Evolutionary conservation across 92 coral and sea anemone genomes (phyloP).

Genomic region (Zoanthus gigantus): DNA sequence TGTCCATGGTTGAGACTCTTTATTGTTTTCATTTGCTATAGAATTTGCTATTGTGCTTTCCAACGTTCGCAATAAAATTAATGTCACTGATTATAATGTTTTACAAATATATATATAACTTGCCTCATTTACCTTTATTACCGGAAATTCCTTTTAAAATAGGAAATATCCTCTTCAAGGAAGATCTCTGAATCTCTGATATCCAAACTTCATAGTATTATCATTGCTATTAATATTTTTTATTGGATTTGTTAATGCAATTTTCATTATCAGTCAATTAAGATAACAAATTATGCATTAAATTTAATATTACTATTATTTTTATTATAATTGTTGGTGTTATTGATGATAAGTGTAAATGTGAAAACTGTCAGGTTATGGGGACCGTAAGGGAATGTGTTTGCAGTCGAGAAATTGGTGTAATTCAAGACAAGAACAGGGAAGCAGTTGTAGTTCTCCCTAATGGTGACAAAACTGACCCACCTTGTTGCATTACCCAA

Average conservation of each 20-base stretch:
- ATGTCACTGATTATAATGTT: neutral
- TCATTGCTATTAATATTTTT: neutral
- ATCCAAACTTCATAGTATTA: neutral
- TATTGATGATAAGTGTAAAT: slow-evolving; percentile 17
- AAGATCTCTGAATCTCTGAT: neutral
- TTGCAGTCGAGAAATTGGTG: slow-evolving; percentile 19
- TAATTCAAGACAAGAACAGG: slow-evolving; percentile 9
- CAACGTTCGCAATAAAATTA: neutral
- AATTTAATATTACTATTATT: neutral
- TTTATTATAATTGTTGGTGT: neutral
- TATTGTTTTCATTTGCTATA: neutral
- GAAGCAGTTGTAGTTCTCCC: slow-evolving; percentile 17
- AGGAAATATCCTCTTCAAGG: neutral
- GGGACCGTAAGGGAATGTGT: slow-evolving; percentile 8
- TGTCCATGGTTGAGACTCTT: neutral
- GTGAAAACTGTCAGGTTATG: slow-evolving; percentile 31
- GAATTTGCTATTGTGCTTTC: neutral
- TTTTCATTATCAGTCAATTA: neutral
- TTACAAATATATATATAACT: neutral
- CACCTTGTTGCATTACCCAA: slow-evolving; percentile 4
- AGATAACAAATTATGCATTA: neutral
- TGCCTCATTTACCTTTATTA: neutral
- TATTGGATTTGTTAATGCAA: neutral
- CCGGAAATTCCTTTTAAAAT: neutral
- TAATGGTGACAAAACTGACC: neutral